Percentiles rank a stretch among this genome's conserved stretches.
Conservation (phyloP, 2,797 vertebrate genomes). For the Limosa lapponica region DNA sequence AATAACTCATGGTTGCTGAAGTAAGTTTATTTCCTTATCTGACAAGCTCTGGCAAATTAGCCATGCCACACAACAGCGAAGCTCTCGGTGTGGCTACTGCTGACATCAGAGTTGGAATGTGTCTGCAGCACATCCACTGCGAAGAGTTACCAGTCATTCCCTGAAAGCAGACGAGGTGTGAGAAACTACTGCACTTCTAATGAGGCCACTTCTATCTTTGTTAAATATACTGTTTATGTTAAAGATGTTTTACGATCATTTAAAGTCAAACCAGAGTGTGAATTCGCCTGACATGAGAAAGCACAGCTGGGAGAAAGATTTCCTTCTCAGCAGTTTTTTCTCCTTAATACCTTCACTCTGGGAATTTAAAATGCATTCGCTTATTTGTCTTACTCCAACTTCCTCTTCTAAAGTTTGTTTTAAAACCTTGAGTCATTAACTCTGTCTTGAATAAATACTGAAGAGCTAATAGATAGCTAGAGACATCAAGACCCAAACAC, state of each 20-base stretch:
- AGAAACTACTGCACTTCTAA: constrained; percentile 44
- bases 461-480: background rate
- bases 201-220: constrained; percentile 32
- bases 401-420: constrained; percentile 1
- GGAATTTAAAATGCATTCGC: background rate
- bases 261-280: constrained; percentile 33
- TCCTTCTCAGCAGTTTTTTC: background rate
- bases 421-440: background rate
- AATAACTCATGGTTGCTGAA: background rate
- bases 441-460: constrained; percentile 1
- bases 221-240: constrained; percentile 45
- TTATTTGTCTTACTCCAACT: constrained; percentile 23
- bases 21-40: constrained; percentile 29
- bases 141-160: background rate
- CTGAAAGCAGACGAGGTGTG: constrained; percentile 49
- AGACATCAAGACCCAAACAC: background rate
- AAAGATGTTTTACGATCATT: constrained; percentile 16
- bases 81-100: background rate
- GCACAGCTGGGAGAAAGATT: constrained; percentile 23
- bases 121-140: constrained; percentile 9
- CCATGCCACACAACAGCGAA: rapidly evolving
- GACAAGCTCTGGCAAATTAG: background rate
- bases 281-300: constrained; percentile 54
- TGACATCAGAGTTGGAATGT: constrained; percentile 57
- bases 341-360: background rate